Conservation (phyloP, 2,113 vertebrate species). For the Actenoides hombroni region DNA sequence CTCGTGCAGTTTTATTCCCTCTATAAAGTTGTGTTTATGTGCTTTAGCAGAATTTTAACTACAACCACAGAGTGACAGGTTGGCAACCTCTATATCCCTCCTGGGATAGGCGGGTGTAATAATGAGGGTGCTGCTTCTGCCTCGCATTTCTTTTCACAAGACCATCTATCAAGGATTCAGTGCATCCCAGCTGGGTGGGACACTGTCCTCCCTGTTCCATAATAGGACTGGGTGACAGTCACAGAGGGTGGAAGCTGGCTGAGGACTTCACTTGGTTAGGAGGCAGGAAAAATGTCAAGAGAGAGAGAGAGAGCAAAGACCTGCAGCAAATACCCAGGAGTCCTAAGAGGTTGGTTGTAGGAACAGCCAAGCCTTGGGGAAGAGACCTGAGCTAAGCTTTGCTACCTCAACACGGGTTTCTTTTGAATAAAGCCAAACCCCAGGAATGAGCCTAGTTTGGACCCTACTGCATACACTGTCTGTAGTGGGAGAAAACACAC, state of each 20-base stretch:
- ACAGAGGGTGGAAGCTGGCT: neutral
- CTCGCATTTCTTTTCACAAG: neutral
- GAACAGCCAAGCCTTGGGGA: neutral
- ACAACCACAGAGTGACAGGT: neutral
- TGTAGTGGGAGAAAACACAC: constrained; percentile 1
- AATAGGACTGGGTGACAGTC: neutral
- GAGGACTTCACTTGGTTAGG: neutral
- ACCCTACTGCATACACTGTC: neutral
- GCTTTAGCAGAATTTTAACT: constrained; percentile 26
- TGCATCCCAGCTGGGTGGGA: neutral
- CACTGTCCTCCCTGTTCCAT: neutral
- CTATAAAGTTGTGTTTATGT: neutral
- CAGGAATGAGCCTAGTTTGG: constrained; percentile 50
- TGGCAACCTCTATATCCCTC: neutral
- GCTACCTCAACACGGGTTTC: neutral
- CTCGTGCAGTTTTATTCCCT: neutral
- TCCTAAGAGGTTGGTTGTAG: neutral
- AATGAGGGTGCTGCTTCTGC: neutral
- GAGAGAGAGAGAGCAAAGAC: neutral
- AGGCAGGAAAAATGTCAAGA: neutral
- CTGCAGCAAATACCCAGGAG: neutral
- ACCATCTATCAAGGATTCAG: fast-evolving
- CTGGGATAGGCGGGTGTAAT: fast-evolving
- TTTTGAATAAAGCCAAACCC: constrained; percentile 55
- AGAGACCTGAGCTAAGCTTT: constrained; percentile 11